Evolutionary conservation across 2,888 invertebrate genomes (phyloP).

Genomic region (Notocelia uddmanniana): DNA sequence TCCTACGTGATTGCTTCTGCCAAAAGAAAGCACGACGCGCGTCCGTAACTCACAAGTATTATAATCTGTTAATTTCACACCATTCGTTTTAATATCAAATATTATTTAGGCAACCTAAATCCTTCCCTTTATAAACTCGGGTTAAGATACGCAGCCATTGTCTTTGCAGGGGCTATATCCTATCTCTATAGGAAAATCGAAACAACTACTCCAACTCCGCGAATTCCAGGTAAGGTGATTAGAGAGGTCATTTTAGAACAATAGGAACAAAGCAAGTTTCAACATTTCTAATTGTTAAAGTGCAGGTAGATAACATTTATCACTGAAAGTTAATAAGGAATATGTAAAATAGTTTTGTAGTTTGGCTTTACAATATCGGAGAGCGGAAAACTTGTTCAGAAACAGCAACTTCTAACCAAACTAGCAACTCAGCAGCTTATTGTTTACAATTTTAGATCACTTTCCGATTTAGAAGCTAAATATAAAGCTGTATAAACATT

Average conservation of each 20-base stretch:
- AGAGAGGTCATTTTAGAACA: conserved; percentile 39
- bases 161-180: conserved; percentile 33
- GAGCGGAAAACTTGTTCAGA: background rate
- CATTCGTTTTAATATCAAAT: background rate
- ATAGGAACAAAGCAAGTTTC: conserved; percentile 38
- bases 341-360: conserved; percentile 4
- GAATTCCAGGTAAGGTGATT: conserved; percentile 30
- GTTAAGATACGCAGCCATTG: conserved; percentile 40
- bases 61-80: background rate
- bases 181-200: conserved; percentile 39
- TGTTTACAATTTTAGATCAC: background rate
- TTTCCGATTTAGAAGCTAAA: background rate
- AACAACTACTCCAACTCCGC: conserved; percentile 24
- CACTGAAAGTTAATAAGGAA: conserved; percentile 21
- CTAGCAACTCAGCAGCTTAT: background rate
- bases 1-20: background rate
- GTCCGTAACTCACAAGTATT: background rate
- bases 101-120: conserved; percentile 18
- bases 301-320: conserved; percentile 37
- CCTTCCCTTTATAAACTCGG: conserved; percentile 22
- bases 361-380: background rate
- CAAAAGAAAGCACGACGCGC: background rate
- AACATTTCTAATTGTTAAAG: conserved; percentile 37
- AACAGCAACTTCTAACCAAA: background rate
- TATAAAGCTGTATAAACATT: background rate